Evolutionary conservation across 23 tunicate genomes (phyloP).

Genomic region (Corella eumyota): DNA sequence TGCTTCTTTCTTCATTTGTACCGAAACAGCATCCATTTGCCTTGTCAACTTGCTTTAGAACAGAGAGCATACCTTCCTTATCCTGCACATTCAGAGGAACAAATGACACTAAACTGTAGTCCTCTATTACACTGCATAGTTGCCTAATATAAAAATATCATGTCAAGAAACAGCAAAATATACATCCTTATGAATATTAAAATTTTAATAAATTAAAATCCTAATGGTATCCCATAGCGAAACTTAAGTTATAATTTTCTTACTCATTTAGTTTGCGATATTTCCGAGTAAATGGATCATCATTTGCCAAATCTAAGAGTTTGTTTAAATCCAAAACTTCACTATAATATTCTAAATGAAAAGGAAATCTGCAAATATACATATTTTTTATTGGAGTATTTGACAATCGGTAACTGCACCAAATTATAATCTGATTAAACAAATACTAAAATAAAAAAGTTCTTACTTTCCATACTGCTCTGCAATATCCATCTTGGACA

Average conservation of each 20-base stretch:
- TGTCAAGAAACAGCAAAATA: not conserved
- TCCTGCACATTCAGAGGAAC: slow-evolving; percentile 77
- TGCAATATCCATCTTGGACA: slow-evolving; percentile 92
- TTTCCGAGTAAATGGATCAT: slow-evolving; percentile 55
- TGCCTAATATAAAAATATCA: slow-evolving; percentile 17
- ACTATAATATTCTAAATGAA: slow-evolving; percentile 87
- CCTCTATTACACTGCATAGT: slow-evolving; percentile 77
- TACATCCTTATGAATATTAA: not conserved
- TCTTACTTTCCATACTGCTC: slow-evolving; percentile 82
- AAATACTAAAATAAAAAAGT: not conserved
- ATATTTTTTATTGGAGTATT: not conserved
- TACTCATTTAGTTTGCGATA: slow-evolving; percentile 67
- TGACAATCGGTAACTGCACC: too few relatives aligned
- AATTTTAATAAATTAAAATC: not conserved
- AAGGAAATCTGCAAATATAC: slow-evolving; percentile 86
- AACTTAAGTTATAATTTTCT: not conserved
- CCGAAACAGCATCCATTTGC: slow-evolving; percentile 84
- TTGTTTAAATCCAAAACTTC: slow-evolving; percentile 84
- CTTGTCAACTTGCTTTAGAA: slow-evolving; percentile 63
- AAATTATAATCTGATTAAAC: too few relatives aligned
- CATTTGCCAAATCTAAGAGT: slow-evolving; percentile 30
- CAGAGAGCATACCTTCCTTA: slow-evolving; percentile 75
- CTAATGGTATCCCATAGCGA: too few relatives aligned
- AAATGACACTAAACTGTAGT: slow-evolving; percentile 90
- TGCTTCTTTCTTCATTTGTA: slow-evolving; percentile 75